Evolutionary conservation across 1,140 invertebrate genomes (phyloP), one percentile per base, ranked within the genome.

Genomic region (Battus philenor): DNA sequence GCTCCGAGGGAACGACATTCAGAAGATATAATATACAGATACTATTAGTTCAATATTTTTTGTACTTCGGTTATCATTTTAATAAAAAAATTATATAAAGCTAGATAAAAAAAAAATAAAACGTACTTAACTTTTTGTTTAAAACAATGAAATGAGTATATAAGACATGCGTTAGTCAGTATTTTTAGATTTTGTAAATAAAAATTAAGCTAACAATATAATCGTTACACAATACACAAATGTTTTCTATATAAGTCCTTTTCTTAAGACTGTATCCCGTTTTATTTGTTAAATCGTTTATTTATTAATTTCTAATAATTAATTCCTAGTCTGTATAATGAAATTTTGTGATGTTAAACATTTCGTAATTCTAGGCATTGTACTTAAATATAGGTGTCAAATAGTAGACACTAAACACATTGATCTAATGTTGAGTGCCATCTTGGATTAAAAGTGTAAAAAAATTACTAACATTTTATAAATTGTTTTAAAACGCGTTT

Each of bases 271-370:
- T 80, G 73, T 65, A 48, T 63, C 54, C 48, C 48, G 49, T 59
- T 52, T 44, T 53, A 43, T 70, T 63, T 60, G 67, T 66, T 50
- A 64, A 64, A 71, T 60, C 63, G 51, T 73, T 65, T 71, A 75
- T 74, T 77, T 77, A 79, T 80, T 74, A 64, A 68, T 73, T 65
- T 50, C n/a, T 58, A 58, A 67, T 57, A 66, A 62, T 56, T 59
- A 71, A 58, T 59, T 55, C 59, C 75, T 79, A 79, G 75, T 79
- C 75, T 64, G 59, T 57, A 59, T 52, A 55, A 49, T 51, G 55
- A 43, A 51, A 43, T 47, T 45, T 49, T 36, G 39, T 44, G 30
- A 45, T 51, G 44, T 48, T 45, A 46, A n/a, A 50, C 46, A 45
- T 51, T 58, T 47, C 46, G 26, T 50, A 51, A 48, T 44, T 39